phyloP scores from a whole-genome alignment of 2,113 vertebrate species.

The Dissostichus mawsoni region DNA sequence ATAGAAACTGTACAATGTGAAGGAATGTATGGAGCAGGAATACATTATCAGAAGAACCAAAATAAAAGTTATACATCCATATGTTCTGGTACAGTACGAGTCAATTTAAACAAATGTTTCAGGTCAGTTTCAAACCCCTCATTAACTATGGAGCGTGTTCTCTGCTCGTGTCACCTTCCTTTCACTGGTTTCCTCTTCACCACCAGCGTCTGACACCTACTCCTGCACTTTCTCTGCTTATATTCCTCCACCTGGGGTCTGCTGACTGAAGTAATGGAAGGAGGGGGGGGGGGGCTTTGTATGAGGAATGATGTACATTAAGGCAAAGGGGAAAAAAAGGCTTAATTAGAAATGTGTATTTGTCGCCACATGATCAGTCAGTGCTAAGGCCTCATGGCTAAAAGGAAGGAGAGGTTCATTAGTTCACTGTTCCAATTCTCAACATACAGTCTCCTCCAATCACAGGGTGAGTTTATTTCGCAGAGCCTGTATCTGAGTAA shows the following conservation, averaged over 20 bases:
- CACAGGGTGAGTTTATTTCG: neutral
- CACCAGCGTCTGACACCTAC: conserved; percentile 33
- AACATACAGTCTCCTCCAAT: conserved; percentile 61
- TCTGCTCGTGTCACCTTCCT: conserved; percentile 18
- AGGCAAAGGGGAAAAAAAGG: conserved; percentile 65
- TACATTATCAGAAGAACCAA: conserved; percentile 43
- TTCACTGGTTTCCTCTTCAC: neutral
- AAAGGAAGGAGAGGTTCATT: conserved; percentile 34
- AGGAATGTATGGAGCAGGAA: conserved; percentile 76
- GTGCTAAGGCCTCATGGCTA: conserved; percentile 74
- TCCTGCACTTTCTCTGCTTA: conserved; percentile 42
- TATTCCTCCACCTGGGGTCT: conserved; percentile 15
- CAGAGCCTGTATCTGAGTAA: conserved; percentile 28
- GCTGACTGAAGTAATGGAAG: conserved; percentile 30
- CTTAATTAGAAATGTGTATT: conserved; percentile 25
- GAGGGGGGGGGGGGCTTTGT: neutral
- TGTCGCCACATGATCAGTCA: conserved; percentile 35
- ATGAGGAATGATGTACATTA: conserved; percentile 45
- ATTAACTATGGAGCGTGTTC: conserved; percentile 17
- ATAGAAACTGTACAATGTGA: conserved; percentile 80
- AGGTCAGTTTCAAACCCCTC: conserved; percentile 32
- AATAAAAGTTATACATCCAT: conserved; percentile 64
- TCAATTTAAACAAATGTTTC: conserved; percentile 34
- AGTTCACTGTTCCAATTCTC: conserved; percentile 18
- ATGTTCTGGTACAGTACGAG: conserved; percentile 68